These are phyloP conservation scores for Premnoplex brunnescens DNA, from an alignment of 2,797 vertebrate species.

Conservation along the genomic window DNA sequence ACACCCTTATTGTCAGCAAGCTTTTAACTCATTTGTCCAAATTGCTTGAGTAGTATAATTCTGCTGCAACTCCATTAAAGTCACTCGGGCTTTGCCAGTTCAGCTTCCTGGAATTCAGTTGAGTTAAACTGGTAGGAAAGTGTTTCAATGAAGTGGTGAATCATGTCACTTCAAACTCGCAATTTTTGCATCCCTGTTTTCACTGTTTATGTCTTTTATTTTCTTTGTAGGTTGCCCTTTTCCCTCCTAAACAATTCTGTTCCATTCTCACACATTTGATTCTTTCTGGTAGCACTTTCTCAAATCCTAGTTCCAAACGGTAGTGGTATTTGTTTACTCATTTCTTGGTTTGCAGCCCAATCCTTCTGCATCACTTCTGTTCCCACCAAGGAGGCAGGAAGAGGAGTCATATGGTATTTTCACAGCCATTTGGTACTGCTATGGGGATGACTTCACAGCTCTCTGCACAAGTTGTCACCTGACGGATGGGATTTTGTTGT, in stretches of 20 bases:
- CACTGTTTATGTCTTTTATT: not conserved
- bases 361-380: slow-evolving; percentile 65
- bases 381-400: slow-evolving; percentile 66
- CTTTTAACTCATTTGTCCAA: slow-evolving; percentile 22
- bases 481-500: not conserved
- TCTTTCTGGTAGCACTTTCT: slow-evolving; percentile 55
- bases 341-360: slow-evolving; percentile 76
- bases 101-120: not conserved
- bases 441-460: slow-evolving; percentile 47
- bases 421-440: slow-evolving; percentile 72
- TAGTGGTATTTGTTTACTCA: slow-evolving; percentile 70
- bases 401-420: slow-evolving; percentile 69
- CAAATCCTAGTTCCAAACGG: slow-evolving; percentile 63
- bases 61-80: not conserved
- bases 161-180: not conserved
- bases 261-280: slow-evolving; percentile 20
- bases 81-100: not conserved
- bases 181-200: not conserved
- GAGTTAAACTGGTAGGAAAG: not conserved
- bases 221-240: not conserved
- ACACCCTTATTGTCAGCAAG: not conserved
- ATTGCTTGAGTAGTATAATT: slow-evolving; percentile 21
- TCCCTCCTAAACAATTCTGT: slow-evolving; percentile 30
- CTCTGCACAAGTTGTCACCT: slow-evolving; percentile 62
- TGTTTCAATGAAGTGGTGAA: not conserved